Evolutionary conservation across 2,797 vertebrate genomes (phyloP), one percentile per base, ranked within the genome.

Genomic region (Poecile montanus): DNA sequence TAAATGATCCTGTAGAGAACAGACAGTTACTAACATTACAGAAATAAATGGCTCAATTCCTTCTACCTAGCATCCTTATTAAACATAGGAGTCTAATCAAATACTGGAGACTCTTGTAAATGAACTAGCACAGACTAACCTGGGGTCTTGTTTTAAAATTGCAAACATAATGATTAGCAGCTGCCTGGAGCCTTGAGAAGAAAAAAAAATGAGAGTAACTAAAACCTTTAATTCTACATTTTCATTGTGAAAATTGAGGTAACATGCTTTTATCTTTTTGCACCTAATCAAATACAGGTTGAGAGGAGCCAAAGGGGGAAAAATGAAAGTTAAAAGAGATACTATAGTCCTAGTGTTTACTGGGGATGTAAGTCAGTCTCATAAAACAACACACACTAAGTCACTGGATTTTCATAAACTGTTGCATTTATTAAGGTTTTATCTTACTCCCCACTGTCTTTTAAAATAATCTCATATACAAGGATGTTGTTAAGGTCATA

Each of bases 221-320:
- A 10, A 93, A 94, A 73, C 4, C 5, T 62, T 92, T 93, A 83
- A 72, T 80, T 60, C 38, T 87, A 5, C 34, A 74, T 93, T 88
- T 89, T 45, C 76, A 5, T 83, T 91, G 29, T 65, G 36, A 91
- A 70, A 95, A 93, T 91, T 86, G 85, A 81, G 14, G 16, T 78
- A 93, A 75, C 47, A 38, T 63, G 17, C 26, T 95, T 95, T 89
- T 92, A 78, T 87, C 48, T 94, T 91, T 91, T 63, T 60, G 10
- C 71, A 47, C 10, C 26, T 92, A 91, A 95, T 89, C 26, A 91
- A 93, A 95, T 40, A 40, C 30, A 89, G 57, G 17, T 53, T 21
- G 47, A 72, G 26, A 20, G 45, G 20, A 95, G 17, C 27, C 40
- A 73, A 92, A 72, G 36, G 40, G 22, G 5, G 3, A 1, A 32